Base-by-base conservation (phyloP, 1,140 invertebrate genomes). In the Diorhabda elongata region DNA sequence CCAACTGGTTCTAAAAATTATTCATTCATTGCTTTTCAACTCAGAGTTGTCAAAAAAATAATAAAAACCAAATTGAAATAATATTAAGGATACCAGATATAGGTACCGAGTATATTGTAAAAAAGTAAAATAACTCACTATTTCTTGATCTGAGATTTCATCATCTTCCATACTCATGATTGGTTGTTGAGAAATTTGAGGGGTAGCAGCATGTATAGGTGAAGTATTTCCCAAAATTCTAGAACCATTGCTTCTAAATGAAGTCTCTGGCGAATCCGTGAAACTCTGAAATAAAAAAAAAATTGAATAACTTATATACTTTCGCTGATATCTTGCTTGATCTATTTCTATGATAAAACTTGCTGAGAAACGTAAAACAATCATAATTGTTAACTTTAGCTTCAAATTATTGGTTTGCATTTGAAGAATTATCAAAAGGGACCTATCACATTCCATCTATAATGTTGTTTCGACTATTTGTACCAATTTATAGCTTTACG, bases 151-250 rank as follows among this genome's bases (percentile, higher is more conserved):
- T 58, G 91, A 94, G 69, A 93, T 90, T 76, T 96, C 94, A 78
- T 97, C 95, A 79, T 97, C 95, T 81, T 98, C 95, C 92, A 96
- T 96, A 42, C 92, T 94, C 75, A 96, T 94, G 61, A 97, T 96
- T 45, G 90, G 87, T 75, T 89, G 85, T 75, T 93, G 91, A 69
- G 85, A 83, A 57, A 69, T 73, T 61, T 75, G 77, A 43, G 78
- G 71, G 43, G 69, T 78, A 59, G 79, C 77, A n/a, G 78, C 77
- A 52, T 78, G 74, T 57, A 80, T 80, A 26, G 76, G 78, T 44
- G 78, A 79, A 74, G 68, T 79, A 66, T 78, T 78, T 58, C 71
- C 71, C 44, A 76, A 66, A 61, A 74, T 56, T 52, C 69, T 47
- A 66, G 57, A 66, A 57, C 72, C 65, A 72, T 47, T 71, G 67